Conservation (phyloP, 2,888 invertebrate genomes). For the Mycogona germanica region DNA sequence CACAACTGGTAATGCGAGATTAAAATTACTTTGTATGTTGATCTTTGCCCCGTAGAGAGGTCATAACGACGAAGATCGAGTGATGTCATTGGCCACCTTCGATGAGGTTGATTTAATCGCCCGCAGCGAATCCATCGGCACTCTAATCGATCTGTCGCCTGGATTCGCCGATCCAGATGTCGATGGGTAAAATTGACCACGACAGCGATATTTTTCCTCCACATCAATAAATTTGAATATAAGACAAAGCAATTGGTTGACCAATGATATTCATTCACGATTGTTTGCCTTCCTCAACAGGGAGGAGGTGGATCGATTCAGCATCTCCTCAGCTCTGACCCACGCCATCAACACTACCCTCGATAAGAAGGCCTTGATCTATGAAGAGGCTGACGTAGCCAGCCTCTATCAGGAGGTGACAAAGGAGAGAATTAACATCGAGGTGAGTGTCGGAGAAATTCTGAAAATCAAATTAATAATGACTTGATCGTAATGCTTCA, state of each 20-base stretch:
- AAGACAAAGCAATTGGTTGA: no score
- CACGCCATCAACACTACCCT: constrained; percentile 22
- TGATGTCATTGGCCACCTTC: constrained; percentile 11
- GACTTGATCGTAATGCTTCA: not conserved
- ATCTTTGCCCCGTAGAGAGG: not conserved
- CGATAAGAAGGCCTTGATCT: constrained; percentile 7
- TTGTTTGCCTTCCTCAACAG: constrained; percentile 8
- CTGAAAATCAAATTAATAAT: constrained; percentile 4
- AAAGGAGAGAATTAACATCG: constrained; percentile 49
- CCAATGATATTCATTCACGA: no score
- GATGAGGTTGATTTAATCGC: constrained; percentile 3
- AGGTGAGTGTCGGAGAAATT: constrained; percentile 35
- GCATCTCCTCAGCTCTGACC: constrained; percentile 27
- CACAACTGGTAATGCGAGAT: not conserved
- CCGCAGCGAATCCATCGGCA: constrained; percentile 20
- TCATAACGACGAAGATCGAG: constrained; percentile 11
- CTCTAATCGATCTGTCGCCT: constrained; percentile 24
- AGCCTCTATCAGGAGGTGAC: constrained; percentile 49
- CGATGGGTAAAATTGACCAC: constrained; percentile 17
- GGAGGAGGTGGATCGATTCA: constrained; percentile 27
- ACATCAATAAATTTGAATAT: no score
- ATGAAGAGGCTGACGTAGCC: constrained; percentile 32
- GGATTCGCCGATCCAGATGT: constrained; percentile 23
- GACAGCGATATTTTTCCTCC: not conserved
- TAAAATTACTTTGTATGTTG: not conserved